Conservation (phyloP, 2,888 invertebrate genomes). For the Ctena decussata region DNA sequence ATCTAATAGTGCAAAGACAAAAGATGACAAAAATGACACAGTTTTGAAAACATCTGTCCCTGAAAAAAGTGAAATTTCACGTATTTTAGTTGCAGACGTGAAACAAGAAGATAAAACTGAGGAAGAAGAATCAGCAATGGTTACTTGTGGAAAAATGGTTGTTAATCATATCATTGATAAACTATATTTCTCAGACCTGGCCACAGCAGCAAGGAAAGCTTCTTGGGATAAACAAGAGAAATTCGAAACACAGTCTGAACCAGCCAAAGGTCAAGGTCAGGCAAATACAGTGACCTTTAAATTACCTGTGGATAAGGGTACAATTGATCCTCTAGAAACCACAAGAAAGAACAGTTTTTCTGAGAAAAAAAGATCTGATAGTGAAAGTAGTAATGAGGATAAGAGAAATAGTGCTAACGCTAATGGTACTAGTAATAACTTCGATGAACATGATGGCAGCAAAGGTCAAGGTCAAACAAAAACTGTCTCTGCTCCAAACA, state of each 20-base stretch:
- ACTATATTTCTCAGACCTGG: conserved; percentile 66
- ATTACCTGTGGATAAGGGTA: neutral
- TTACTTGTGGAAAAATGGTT: conserved; percentile 75
- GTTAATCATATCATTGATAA: conserved; percentile 79
- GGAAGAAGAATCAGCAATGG: conserved; percentile 72
- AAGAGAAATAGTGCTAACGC: neutral
- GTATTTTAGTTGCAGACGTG: conserved; percentile 10
- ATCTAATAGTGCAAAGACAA: neutral
- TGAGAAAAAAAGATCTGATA: neutral
- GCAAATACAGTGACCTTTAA: neutral
- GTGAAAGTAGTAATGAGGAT: neutral
- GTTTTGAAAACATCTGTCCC: neutral
- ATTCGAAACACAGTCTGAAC: conserved; percentile 5
- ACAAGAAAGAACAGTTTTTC: neutral
- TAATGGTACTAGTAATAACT: neutral
- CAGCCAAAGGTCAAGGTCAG: neutral
- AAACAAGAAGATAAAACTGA: conserved; percentile 21
- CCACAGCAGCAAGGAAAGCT: conserved; percentile 37
- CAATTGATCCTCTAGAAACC: neutral
- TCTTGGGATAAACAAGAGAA: neutral
- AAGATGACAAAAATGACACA: neutral
- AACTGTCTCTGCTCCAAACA: neutral
- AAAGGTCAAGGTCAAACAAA: conserved; percentile 2
- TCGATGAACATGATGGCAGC: conserved; percentile 28
- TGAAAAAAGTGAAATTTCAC: conserved; percentile 1